Evolutionary conservation across 2,888 invertebrate species (phyloP).

Genomic region (Caenorhabditis sinica): DNA sequence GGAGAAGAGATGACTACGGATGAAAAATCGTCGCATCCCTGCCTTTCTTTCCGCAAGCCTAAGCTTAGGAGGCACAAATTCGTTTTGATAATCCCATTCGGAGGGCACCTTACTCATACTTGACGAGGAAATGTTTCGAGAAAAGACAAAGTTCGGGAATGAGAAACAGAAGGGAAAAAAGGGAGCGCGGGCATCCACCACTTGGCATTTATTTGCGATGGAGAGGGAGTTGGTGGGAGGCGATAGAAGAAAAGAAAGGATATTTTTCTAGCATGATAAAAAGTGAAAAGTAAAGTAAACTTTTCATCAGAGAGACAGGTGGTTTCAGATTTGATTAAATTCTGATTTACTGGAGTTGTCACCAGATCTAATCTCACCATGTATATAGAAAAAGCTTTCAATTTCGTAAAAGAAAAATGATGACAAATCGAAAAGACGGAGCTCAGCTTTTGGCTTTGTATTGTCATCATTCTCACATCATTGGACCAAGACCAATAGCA

Average conservation of each 20-base stretch:
- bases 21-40: slow-evolving; percentile 20
- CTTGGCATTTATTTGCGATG: slow-evolving; percentile 47
- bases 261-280: not conserved
- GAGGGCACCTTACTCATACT: slow-evolving; percentile 51
- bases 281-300: not conserved
- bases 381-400: not conserved
- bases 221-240: not conserved
- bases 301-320: not conserved
- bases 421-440: not conserved
- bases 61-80: slow-evolving; percentile 15
- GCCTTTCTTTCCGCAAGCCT: not conserved
- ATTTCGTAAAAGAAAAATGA: not conserved
- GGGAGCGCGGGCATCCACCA: slow-evolving; percentile 17
- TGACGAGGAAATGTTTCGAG: slow-evolving; percentile 49
- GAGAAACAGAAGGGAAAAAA: not conserved
- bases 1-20: not conserved
- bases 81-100: slow-evolving; percentile 37
- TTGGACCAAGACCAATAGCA: not conserved
- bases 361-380: not conserved
- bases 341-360: no score
- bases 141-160: slow-evolving; percentile 15
- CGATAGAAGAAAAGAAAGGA: slow-evolving; percentile 1
- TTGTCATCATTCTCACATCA: not conserved
- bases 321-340: not conserved
- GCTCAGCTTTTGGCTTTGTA: not conserved